phyloP scores from a whole-genome alignment of 2,888 invertebrate genomes.

The Sphaeridia pumilis region DNA sequence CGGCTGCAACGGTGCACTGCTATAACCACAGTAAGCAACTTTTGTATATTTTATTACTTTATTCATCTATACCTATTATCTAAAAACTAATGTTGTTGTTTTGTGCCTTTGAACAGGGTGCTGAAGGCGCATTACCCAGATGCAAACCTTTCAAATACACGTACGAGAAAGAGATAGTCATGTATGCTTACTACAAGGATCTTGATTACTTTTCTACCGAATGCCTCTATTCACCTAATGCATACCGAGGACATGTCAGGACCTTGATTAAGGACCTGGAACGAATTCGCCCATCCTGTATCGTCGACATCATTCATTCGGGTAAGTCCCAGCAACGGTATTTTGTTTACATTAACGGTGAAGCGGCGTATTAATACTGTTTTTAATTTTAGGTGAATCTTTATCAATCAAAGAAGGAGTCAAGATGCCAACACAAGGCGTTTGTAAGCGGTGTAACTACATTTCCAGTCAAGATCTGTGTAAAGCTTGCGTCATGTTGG shows the following conservation, averaged over 20 bases:
- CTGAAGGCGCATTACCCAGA: slow-evolving; percentile 69
- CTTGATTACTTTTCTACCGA: slow-evolving; percentile 97
- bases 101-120: slow-evolving; percentile 42
- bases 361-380: slow-evolving; percentile 8
- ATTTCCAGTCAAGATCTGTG: slow-evolving; percentile 81
- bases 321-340: slow-evolving; percentile 44
- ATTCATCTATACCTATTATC: not conserved
- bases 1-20: slow-evolving; percentile 82
- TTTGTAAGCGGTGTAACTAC: slow-evolving; percentile 73
- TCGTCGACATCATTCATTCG: slow-evolving; percentile 87
- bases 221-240: slow-evolving; percentile 96
- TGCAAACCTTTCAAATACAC: slow-evolving; percentile 95
- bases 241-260: slow-evolving; percentile 85
- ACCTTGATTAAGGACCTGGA: slow-evolving; percentile 89
- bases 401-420: slow-evolving; percentile 69
- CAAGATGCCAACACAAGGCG: slow-evolving; percentile 66
- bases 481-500: slow-evolving; percentile 89
- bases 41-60: not conserved
- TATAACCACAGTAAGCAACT: slow-evolving; percentile 61
- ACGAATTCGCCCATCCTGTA: slow-evolving; percentile 76
- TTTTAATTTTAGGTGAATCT: slow-evolving; percentile 57
- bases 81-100: not conserved
- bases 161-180: slow-evolving; percentile 98
- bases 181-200: slow-evolving; percentile 96
- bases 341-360: not conserved